phyloP scores from a whole-genome alignment of 1,140 invertebrate species.

The Oryzaephilus surinamensis region DNA sequence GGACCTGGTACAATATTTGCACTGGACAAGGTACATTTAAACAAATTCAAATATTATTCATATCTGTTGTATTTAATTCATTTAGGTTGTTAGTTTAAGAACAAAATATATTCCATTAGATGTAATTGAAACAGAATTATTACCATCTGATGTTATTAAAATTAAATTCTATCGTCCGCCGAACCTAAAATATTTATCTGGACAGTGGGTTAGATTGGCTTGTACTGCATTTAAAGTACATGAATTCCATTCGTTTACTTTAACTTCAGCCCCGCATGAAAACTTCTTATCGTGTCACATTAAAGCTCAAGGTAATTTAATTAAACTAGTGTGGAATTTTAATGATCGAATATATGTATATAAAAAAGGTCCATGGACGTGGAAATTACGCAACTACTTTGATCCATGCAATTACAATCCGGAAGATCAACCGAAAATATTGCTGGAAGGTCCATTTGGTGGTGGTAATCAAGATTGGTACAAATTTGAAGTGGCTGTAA shows the following conservation, averaged over 20 bases:
- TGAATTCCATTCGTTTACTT: conserved; percentile 96
- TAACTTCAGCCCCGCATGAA: conserved; percentile 97
- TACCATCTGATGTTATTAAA: conserved; percentile 93
- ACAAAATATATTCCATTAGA: conserved; percentile 90
- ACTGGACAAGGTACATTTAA: conserved; percentile 67
- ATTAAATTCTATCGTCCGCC: conserved; percentile 89
- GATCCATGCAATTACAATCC: conserved; percentile 89
- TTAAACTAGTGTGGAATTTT: background rate
- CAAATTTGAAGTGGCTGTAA: conserved; percentile 94
- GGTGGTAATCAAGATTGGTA: conserved; percentile 99
- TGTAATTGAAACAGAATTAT: conserved; percentile 87
- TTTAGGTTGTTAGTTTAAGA: conserved; percentile 73
- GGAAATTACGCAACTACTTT: conserved; percentile 95
- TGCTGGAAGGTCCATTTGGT: conserved; percentile 95
- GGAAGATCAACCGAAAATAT: conserved; percentile 76
- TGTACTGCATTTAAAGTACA: conserved; percentile 86
- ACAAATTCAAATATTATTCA: background rate
- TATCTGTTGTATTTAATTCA: conserved; percentile 11
- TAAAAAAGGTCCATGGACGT: conserved; percentile 97
- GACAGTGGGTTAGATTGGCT: conserved; percentile 80
- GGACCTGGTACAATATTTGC: conserved; percentile 84
- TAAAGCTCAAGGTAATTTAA: conserved; percentile 68
- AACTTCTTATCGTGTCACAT: conserved; percentile 96
- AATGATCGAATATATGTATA: conserved; percentile 6
- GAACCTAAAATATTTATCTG: conserved; percentile 92